Conservation (phyloP, 2,113 vertebrate genomes). For the Prunella fulvescens region DNA sequence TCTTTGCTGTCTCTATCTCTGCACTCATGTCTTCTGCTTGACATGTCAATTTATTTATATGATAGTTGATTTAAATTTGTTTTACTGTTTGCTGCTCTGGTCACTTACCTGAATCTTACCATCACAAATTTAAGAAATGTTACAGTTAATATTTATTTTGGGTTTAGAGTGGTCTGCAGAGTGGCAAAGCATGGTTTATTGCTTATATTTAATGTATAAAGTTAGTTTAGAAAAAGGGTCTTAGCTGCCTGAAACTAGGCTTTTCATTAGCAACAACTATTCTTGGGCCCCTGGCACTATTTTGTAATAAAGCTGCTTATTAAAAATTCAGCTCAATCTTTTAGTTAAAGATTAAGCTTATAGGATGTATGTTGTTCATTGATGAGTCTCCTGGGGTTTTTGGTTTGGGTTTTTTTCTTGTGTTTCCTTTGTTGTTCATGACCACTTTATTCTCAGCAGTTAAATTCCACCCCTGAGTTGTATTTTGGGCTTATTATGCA, state of each 20-base stretch:
- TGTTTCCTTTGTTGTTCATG: constrained; percentile 29
- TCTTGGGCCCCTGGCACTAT: neutral
- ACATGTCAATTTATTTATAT: neutral
- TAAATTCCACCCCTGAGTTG: neutral
- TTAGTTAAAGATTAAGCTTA: neutral
- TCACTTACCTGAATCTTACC: neutral
- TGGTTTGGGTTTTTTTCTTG: neutral
- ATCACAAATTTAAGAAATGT: neutral
- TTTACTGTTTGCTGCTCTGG: neutral
- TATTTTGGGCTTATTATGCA: neutral
- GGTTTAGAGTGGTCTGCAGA: neutral
- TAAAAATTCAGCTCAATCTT: neutral
- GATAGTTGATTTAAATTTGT: neutral
- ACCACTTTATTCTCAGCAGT: neutral
- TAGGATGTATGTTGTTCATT: neutral
- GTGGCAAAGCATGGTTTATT: neutral
- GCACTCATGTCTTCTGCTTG: neutral
- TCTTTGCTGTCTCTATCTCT: neutral
- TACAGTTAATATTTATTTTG: neutral
- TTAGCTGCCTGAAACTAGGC: neutral
- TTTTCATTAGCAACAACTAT: neutral
- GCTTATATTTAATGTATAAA: neutral
- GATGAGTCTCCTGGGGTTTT: neutral
- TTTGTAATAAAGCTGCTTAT: neutral
- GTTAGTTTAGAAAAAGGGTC: neutral